Evolutionary conservation across 2,797 vertebrate species (phyloP).

Genomic region (Cyprinella venusta): DNA sequence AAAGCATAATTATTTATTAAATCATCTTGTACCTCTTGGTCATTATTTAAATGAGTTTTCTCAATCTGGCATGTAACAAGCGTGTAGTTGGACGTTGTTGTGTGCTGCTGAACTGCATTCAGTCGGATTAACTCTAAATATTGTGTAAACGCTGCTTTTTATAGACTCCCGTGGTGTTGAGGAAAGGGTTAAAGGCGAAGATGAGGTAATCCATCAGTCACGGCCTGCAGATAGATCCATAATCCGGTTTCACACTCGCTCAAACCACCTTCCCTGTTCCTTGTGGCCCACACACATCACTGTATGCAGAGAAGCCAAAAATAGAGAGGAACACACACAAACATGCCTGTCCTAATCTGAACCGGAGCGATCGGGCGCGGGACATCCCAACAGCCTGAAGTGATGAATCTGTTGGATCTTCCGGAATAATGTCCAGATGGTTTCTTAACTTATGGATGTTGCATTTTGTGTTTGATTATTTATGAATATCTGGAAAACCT

Average conservation of each 20-base stretch:
- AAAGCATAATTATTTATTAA: background rate
- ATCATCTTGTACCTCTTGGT: background rate
- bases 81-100: background rate
- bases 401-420: background rate
- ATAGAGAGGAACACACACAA: background rate
- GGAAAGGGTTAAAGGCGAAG: constrained; percentile 45
- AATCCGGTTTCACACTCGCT: constrained; percentile 35
- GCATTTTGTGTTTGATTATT: background rate
- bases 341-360: background rate
- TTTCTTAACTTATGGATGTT: background rate
- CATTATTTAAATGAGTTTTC: background rate
- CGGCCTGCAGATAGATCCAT: constrained; percentile 25
- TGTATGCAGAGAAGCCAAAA: background rate
- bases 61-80: background rate
- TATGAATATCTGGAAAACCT: background rate
- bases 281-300: constrained; percentile 21
- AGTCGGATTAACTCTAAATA: constrained; percentile 40
- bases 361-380: background rate
- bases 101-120: background rate
- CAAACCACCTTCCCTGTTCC: constrained; percentile 30
- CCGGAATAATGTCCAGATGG: background rate
- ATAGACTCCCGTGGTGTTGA: constrained; percentile 31
- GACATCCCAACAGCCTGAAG: background rate
- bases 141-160: constrained; percentile 54
- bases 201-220: constrained; percentile 57